Evolutionary conservation across 2,888 invertebrate species (phyloP), one percentile per base, ranked within the genome.

Genomic region (Apoda limacodes): DNA sequence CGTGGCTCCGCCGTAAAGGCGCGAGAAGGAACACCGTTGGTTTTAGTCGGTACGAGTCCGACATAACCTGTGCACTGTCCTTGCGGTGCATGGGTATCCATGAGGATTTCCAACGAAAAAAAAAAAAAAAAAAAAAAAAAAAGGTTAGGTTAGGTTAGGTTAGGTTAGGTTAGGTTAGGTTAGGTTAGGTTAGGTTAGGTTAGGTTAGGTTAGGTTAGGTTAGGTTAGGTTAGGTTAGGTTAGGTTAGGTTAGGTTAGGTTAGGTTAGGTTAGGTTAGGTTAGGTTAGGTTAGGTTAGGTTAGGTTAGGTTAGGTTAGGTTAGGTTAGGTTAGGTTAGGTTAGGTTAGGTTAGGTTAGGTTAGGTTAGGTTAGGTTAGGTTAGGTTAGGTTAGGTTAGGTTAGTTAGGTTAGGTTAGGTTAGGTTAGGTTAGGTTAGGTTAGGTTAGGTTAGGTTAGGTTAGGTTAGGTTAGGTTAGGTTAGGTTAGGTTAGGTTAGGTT

Each of bases 391-490:
- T 32, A 22, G 27, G 32, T 32, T 32, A 26, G 32, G 30, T 34
- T 34, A 22, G 34, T n/a, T n/a, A n/a, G n/a, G n/a, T n/a, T n/a
- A n/a, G n/a, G n/a, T n/a, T n/a, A n/a, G n/a, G n/a, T n/a, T n/a
- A n/a, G n/a, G n/a, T n/a, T n/a, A n/a, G n/a, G n/a, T n/a, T n/a
- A n/a, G n/a, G n/a, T n/a, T n/a, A n/a, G n/a, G n/a, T n/a, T n/a
- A 29, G 30, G 34, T 30, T 30, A 25, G 27, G 27, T 25, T 23
- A 19, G 26, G 30, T 30, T 30, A 29, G 30, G 28, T 30, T 26
- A 34, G 29, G 34, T 32, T 34, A 34, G 34, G 37, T 32, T 34
- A 34, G 33, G 34, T 36, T 39, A 35, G 34, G 35, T 34, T 39
- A 31, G 33, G 35, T 33, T 32, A 31, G 30, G 33, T 34, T 35